phyloP scores from a whole-genome alignment of 2,113 vertebrate genomes.

The Charina bottae region DNA sequence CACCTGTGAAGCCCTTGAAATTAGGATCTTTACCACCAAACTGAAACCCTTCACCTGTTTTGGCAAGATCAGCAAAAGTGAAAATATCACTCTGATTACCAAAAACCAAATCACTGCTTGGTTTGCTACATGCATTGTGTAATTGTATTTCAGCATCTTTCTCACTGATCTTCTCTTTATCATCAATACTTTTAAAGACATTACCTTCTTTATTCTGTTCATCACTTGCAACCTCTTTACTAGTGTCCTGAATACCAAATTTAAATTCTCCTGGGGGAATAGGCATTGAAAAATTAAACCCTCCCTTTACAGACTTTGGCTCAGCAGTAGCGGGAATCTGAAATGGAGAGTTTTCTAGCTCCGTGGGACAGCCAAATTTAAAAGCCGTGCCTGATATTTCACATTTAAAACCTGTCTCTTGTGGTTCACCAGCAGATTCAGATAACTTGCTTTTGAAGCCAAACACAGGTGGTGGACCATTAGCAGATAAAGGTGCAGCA shows the following conservation, averaged over 20 bases:
- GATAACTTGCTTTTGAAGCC: constrained; percentile 72
- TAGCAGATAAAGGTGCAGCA: constrained; percentile 44
- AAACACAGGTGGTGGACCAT: constrained; percentile 72
- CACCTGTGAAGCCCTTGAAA: constrained; percentile 88
- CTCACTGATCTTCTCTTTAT: constrained; percentile 71
- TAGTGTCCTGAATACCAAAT: constrained; percentile 86
- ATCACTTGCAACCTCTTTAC: constrained; percentile 64
- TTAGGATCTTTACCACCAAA: constrained; percentile 86
- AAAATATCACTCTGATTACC: constrained; percentile 76
- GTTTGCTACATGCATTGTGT: constrained; percentile 59
- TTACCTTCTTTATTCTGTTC: constrained; percentile 60
- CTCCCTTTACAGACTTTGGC: constrained; percentile 70
- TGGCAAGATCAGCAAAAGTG: constrained; percentile 92
- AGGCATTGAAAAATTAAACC: constrained; percentile 84
- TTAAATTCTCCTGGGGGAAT: constrained; percentile 78
- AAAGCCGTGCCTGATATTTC: constrained; percentile 76
- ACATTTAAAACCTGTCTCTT: constrained; percentile 77
- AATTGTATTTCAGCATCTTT: constrained; percentile 40
- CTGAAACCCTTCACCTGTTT: constrained; percentile 79
- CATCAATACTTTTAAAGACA: constrained; percentile 75
- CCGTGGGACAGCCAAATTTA: constrained; percentile 80
- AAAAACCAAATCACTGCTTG: constrained; percentile 77
- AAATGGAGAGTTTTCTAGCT: constrained; percentile 76
- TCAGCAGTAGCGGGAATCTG: constrained; percentile 72
- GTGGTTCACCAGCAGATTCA: constrained; percentile 70